phyloP scores from a whole-genome alignment of 2,113 vertebrate species.

The Lanius ludovicianus region DNA sequence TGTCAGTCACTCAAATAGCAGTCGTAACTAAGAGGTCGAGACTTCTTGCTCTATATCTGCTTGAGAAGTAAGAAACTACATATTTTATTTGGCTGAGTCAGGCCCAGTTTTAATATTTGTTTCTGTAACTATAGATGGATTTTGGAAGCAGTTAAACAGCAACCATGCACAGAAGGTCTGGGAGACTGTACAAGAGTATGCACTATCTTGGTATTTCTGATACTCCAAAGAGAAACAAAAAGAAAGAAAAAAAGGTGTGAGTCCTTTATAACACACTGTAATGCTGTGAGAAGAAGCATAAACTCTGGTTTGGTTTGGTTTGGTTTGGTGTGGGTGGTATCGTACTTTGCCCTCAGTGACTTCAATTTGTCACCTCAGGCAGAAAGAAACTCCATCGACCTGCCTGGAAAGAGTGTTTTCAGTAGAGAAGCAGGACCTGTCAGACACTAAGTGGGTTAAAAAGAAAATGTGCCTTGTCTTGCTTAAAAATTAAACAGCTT shows the following conservation, averaged over 20 bases:
- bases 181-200: background rate
- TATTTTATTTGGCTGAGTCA: background rate
- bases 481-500: conserved; percentile 10
- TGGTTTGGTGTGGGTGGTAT: background rate
- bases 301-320: background rate
- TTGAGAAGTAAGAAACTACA: background rate
- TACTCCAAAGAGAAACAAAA: background rate
- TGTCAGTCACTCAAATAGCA: background rate
- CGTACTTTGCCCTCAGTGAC: background rate
- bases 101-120: background rate
- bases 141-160: background rate
- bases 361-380: background rate
- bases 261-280: background rate
- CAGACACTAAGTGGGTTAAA: background rate
- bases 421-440: background rate
- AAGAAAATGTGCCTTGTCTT: background rate
- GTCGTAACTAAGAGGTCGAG: background rate
- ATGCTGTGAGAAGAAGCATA: background rate
- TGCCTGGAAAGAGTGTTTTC: background rate
- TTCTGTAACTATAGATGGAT: background rate
- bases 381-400: background rate
- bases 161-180: background rate
- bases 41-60: background rate
- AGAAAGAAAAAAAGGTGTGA: background rate
- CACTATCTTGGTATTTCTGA: background rate